phyloP scores from a whole-genome alignment of 1,140 invertebrate species.

The Triops cancriformis region DNA sequence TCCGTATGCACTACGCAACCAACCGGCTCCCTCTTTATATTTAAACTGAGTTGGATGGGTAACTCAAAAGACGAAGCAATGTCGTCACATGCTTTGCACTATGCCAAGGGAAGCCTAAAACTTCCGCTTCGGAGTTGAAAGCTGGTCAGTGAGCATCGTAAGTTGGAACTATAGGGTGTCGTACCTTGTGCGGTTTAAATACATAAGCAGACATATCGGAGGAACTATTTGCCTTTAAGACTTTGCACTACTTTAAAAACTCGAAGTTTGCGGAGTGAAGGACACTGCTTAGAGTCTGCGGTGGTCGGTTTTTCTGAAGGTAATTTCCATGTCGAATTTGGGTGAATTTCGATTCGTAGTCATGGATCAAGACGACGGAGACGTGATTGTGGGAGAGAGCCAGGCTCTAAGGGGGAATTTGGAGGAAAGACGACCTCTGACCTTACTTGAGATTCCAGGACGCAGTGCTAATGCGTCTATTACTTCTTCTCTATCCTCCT shows the following conservation, averaged over 20 bases:
- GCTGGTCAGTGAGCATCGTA: background rate
- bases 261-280: background rate
- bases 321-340: background rate
- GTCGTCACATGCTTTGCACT: background rate
- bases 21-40: constrained; percentile 1
- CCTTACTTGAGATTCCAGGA: constrained; percentile 43
- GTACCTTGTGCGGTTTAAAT: background rate
- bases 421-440: constrained; percentile 34
- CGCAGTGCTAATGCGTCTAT: constrained; percentile 41
- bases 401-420: constrained; percentile 20
- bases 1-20: background rate
- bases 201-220: background rate
- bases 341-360: background rate
- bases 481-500: constrained; percentile 47
- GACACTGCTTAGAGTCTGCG: background rate
- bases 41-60: constrained; percentile 5
- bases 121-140: background rate
- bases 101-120: constrained; percentile 2
- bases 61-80: background rate
- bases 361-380: constrained; percentile 26
- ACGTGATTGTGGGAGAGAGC: constrained; percentile 21
- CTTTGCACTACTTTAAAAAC: background rate
- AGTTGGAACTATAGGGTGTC: background rate
- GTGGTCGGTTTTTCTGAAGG: background rate
- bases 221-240: background rate